phyloP scores from a whole-genome alignment of 2,113 vertebrate species.

The Cairina moschata region DNA sequence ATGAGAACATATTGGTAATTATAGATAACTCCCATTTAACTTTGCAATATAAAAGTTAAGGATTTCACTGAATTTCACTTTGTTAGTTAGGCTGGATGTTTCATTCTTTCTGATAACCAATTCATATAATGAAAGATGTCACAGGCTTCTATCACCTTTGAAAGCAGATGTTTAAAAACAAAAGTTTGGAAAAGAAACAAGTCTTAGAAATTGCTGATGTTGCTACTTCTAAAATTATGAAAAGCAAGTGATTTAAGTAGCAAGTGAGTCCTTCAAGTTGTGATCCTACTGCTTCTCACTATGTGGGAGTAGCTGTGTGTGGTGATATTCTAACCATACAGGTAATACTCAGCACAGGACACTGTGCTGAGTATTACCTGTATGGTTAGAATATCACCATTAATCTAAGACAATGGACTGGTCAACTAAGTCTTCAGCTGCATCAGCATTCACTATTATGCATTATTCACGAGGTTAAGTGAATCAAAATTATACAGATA shows the following conservation, averaged over 20 bases:
- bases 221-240: not conserved
- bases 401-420: not conserved
- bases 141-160: not conserved
- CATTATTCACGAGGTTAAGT: not conserved
- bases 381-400: not conserved
- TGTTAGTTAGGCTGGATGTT: not conserved
- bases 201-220: not conserved
- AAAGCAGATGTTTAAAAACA: not conserved
- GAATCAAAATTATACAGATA: not conserved
- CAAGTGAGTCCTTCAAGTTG: not conserved
- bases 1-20: not conserved
- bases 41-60: not conserved
- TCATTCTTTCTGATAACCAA: not conserved
- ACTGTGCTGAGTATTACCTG: not conserved
- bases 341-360: not conserved
- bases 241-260: not conserved
- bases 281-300: not conserved
- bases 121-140: not conserved
- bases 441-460: not conserved
- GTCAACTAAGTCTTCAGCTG: not conserved
- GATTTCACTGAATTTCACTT: not conserved
- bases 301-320: not conserved
- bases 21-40: not conserved
- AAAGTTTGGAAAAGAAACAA: not conserved
- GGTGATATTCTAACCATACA: no score